Percentiles rank a stretch among this genome's conserved stretches.
Evolutionary conservation across 2,888 invertebrate species (phyloP).

Genomic region (Drosophila macrospina): DNA sequence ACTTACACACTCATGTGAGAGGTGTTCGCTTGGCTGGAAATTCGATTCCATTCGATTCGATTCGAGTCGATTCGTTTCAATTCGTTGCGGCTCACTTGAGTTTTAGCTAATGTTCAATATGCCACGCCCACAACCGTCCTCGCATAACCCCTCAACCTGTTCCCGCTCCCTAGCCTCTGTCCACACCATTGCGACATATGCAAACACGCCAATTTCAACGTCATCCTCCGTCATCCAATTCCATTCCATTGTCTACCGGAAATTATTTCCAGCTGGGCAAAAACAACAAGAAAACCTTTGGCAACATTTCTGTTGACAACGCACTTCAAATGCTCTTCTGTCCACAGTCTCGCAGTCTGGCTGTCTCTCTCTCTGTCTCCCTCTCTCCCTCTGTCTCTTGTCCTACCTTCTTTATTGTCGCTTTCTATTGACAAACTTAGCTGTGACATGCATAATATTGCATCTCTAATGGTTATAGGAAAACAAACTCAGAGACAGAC

Average conservation of each 20-base stretch:
- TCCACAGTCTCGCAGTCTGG: neutral
- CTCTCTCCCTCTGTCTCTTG: neutral
- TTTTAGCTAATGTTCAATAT: slow-evolving; percentile 78
- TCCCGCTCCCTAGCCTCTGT: slow-evolving; percentile 4
- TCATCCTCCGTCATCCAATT: slow-evolving; percentile 46
- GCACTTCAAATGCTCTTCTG: slow-evolving; percentile 31
- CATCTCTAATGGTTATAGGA: too few species aligned
- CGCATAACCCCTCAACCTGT: neutral
- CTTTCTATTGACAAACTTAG: too few species aligned
- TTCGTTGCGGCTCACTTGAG: slow-evolving; percentile 78
- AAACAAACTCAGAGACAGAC: too few species aligned
- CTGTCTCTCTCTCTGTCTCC: neutral
- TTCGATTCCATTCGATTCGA: slow-evolving; percentile 54
- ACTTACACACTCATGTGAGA: slow-evolving; percentile 4
- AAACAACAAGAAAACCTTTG: slow-evolving; percentile 36
- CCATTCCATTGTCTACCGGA: slow-evolving; percentile 65
- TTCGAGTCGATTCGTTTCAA: slow-evolving; percentile 64
- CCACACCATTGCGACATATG: slow-evolving; percentile 60
- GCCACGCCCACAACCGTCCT: slow-evolving; percentile 58
- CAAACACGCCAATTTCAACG: slow-evolving; percentile 71
- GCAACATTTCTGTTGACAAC: slow-evolving; percentile 20
- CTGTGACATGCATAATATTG: too few species aligned
- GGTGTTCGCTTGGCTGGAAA: slow-evolving; percentile 45
- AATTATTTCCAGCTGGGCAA: slow-evolving; percentile 67
- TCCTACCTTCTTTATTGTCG: too few species aligned